Conservation (phyloP, 2,797 vertebrate species). For the Mergus octosetaceus region DNA sequence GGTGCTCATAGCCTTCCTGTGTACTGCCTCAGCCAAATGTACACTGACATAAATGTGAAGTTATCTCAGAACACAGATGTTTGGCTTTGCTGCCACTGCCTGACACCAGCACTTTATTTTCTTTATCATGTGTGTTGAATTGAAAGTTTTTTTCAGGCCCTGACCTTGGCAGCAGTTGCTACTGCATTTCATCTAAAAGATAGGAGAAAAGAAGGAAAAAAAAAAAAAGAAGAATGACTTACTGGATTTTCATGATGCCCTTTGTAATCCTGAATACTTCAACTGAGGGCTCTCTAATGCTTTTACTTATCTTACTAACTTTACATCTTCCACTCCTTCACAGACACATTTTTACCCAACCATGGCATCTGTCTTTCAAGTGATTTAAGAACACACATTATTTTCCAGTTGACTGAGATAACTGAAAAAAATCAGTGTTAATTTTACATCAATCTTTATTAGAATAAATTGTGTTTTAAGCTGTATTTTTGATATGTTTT, state of each 20-base stretch:
- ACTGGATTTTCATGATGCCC: conserved; percentile 34
- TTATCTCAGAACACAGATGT: conserved; percentile 53
- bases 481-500: not conserved
- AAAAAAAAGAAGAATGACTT: not conserved
- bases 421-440: not conserved
- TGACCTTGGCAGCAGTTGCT: conserved; percentile 58
- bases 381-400: not conserved
- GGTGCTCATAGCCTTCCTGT: conserved; percentile 19
- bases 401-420: not conserved
- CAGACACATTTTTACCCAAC: not conserved
- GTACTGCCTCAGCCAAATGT: not conserved
- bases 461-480: not conserved
- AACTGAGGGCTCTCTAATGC: not conserved
- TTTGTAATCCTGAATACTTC: conserved; percentile 14
- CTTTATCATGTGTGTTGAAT: conserved; percentile 39
- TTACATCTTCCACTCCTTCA: not conserved
- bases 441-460: not conserved
- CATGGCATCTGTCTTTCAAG: not conserved
- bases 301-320: not conserved
- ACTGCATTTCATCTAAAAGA: conserved; percentile 43
- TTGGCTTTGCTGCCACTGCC: conserved; percentile 22
- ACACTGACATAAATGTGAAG: conserved; percentile 16
- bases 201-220: not conserved
- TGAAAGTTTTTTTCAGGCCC: conserved; percentile 38
- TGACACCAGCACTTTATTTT: not conserved